Evolutionary conservation across 1,140 invertebrate species (phyloP), one percentile per base, ranked within the genome.

Genomic region (Drosophila pectinifera): DNA sequence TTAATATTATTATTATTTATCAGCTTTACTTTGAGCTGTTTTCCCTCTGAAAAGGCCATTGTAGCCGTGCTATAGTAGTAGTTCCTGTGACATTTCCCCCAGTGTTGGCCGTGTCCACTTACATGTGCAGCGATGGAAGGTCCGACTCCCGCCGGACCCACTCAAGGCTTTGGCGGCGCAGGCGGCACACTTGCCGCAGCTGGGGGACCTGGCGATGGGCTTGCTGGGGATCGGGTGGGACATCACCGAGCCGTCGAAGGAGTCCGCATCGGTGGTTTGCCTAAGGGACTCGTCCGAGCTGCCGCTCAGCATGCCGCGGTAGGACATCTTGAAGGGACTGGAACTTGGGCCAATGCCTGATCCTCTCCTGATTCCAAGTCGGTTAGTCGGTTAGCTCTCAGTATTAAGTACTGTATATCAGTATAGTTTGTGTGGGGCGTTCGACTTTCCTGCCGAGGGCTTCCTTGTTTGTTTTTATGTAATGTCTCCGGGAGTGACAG

Each of bases 251-350:
- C 75, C 74, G 4, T 89, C 84, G 8, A 69, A 89, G 11, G 67
- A 73, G 36, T 83, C 83, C 2, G 53, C 24, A 18, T 88, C 83
- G 41, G 28, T 26, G 14, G 6, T 41, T 7, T 24, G 39, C 6
- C 38, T 56, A 22, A 5, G 10, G 57, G 45, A n/a, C 8, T 49
- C 43, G 28, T 84, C 69, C 16, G 67, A 53, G 8, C 57, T 74
- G 38, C 57, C 70, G 24, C 57, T 72, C 18, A 89, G 53, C 41
- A 89, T 78, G 43, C 84, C 84, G 13, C 84, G 84, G 59, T 84
- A 89, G 5, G 84, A 79, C 84, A 89, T 89, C 18, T 43, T 59
- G 24, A 1, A 16, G 13, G 4, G 13, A 1, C 3, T 13, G 16
- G 22, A 5, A 11, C 39, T 1, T 1, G 22, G 22, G 4, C 22